Percentiles rank a stretch among this genome's conserved stretches.
These are phyloP conservation scores for Aporophyla nigra DNA, from an alignment of 2,888 invertebrate genomes.

Conservation along the genomic window DNA sequence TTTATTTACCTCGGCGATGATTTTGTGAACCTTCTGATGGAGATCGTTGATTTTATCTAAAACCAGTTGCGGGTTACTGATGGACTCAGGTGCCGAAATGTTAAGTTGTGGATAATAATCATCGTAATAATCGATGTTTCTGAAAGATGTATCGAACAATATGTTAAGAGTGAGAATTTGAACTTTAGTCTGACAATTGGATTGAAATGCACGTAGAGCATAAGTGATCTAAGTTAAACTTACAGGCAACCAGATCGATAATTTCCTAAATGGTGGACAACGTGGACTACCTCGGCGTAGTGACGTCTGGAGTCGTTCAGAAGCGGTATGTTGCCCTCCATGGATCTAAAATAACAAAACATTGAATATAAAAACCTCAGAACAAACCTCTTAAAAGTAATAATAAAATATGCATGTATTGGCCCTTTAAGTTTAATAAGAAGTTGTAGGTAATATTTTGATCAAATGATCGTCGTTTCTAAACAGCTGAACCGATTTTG, in stretches of 20 bases:
- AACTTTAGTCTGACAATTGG: background rate
- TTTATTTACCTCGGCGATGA: background rate
- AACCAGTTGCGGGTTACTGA: background rate
- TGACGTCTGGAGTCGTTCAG: slow-evolving; percentile 20
- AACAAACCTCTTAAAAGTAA: too few species aligned
- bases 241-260: accelerated
- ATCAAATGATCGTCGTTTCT: too few species aligned
- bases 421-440: too few species aligned
- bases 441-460: too few species aligned
- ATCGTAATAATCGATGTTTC: accelerated
- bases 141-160: background rate
- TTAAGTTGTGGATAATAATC: background rate
- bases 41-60: background rate
- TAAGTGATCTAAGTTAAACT: background rate
- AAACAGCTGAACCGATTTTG: too few species aligned
- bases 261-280: background rate
- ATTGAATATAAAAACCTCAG: too few species aligned
- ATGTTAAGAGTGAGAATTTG: background rate
- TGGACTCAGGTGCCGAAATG: slow-evolving; percentile 8
- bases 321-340: background rate
- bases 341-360: slow-evolving; percentile 2
- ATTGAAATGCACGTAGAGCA: background rate
- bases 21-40: background rate
- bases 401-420: too few species aligned
- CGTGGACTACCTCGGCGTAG: slow-evolving; percentile 10